Conservation (phyloP, 2,797 vertebrate species). For the Rhinoraja longicauda region DNA sequence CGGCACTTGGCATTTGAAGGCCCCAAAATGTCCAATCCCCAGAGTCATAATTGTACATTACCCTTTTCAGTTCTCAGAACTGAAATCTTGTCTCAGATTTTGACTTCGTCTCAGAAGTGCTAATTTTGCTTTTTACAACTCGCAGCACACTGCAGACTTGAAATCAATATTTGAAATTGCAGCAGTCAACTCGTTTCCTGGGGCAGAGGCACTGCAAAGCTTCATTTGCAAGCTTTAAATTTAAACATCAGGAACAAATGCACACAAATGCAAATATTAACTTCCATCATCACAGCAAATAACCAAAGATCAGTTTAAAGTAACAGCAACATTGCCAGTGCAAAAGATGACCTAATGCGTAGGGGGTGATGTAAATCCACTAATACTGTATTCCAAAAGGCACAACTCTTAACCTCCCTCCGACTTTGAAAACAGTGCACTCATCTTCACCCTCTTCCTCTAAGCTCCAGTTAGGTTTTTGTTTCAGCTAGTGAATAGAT, state of each 20-base stretch:
- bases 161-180: slow-evolving; percentile 18
- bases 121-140: slow-evolving; percentile 17
- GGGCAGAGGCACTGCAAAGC: neutral
- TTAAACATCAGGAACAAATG: neutral
- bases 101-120: neutral
- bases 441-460: too few species aligned
- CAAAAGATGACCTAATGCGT: too few species aligned
- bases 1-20: neutral
- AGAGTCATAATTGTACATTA: neutral
- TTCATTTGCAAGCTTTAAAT: neutral
- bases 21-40: neutral
- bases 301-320: neutral
- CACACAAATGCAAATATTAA: neutral
- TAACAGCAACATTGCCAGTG: too few species aligned
- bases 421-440: too few species aligned
- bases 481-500: too few species aligned
- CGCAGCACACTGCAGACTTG: neutral
- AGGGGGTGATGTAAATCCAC: neutral
- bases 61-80: neutral
- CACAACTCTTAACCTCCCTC: too few species aligned
- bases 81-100: neutral
- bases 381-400: too few species aligned
- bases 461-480: too few species aligned
- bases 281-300: too few species aligned
- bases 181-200: neutral